Evolutionary conservation across 2,888 invertebrate genomes (phyloP), one percentile per base, ranked within the genome.

Genomic region (Pristionchus entomophagus): DNA sequence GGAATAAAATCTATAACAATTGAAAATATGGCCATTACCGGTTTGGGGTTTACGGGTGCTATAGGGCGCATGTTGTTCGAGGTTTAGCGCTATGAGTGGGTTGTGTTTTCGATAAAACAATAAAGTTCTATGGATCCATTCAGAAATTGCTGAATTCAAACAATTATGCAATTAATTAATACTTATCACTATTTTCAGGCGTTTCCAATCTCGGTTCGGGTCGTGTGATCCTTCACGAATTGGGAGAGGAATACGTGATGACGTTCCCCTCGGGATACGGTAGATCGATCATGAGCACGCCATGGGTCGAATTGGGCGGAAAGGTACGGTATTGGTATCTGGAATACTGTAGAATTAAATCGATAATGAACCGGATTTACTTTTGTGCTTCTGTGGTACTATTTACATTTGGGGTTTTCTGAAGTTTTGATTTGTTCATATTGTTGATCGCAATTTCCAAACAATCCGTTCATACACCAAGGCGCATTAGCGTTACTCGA

Each of bases 231-330:
- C 95, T 99, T 12, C 94, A 97, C 86, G 97, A 98, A 91, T 88
- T 87, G 49, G 95, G 96, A 88, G 97, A 96, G 86, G 99, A 99
- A 94, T 97, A 99, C 94, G 96, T 96, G 86, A 95, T 98, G 82
- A 97, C 97, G 78, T 99, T 99, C 95, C 99, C 99, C 19, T 98
- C 97, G 94, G 99, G 98, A 88, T 99, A 99, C 94, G 99, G 98
- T 51, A 88, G 98, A 94, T 98, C 98, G 82, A 99, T 99, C 93
- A 95, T 99, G 93, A 97, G 98, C 59, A 96, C 98, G 85, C 99
- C 99, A 1, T 99, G 99, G 99, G 97, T 99, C 93, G 99, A 99
- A 94, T 95, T 99, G 35, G 99, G 99, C 86, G 99, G 99, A 22
- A 96, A 96, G 1, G 97, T 99, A 89, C 96, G 96, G 86, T 84